A percentile compares a stretch with the other conserved stretches of the same genome.
Conservation (phyloP, 2,888 invertebrate genomes). For the Sympetrum striolatum region DNA sequence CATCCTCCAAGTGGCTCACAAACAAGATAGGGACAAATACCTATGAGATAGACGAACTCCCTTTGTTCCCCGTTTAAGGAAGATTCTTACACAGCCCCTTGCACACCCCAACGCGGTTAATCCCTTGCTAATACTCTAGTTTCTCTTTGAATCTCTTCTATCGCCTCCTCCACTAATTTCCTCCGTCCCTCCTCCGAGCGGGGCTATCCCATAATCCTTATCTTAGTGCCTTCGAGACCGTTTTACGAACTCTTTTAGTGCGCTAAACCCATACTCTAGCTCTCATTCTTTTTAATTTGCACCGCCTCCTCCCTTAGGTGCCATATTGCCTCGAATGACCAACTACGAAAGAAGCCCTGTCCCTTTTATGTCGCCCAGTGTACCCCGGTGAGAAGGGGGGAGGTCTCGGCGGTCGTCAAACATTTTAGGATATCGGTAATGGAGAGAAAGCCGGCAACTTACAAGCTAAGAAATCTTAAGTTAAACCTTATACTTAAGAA, state of each 20-base stretch:
- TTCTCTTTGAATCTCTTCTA: background rate
- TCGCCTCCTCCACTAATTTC: background rate
- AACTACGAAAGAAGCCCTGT: background rate
- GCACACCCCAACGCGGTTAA: background rate
- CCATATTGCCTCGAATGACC: conserved; percentile 14
- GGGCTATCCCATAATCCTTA: conserved; percentile 1
- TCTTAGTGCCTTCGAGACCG: conserved; percentile 20
- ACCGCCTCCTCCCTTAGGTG: background rate
- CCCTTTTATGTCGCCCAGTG: no score
- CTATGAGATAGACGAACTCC: background rate
- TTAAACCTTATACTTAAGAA: no score
- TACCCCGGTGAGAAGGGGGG: no score
- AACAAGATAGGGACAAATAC: background rate
- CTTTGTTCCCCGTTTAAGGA: background rate
- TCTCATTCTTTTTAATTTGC: conserved; percentile 35
- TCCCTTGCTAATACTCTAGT: conserved; percentile 3
- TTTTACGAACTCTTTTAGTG: conserved; percentile 15
- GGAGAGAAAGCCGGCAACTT: no score
- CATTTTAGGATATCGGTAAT: no score
- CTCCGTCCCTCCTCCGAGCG: background rate
- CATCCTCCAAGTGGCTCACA: no score
- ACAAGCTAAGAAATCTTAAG: no score
- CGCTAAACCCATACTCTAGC: background rate
- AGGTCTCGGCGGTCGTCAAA: no score
- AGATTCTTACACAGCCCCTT: background rate